These are phyloP conservation scores for Epirrhoe tristata DNA, from an alignment of 2,888 invertebrate species.

Conservation along the genomic window DNA sequence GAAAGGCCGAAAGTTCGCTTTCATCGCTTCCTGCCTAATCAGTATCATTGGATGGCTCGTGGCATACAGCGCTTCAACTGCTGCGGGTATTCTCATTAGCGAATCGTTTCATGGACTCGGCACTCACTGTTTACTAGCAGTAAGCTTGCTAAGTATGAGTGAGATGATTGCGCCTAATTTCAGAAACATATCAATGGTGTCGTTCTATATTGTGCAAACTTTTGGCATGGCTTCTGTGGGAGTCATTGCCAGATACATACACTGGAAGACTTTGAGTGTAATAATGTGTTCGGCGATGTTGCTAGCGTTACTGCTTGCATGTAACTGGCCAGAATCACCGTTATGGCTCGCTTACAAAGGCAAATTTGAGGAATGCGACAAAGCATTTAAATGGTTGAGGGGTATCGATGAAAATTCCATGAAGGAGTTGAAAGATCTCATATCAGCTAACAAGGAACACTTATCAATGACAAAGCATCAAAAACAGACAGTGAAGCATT, in stretches of 20 bases:
- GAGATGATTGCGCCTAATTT: conserved; percentile 36
- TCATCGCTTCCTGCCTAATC: conserved; percentile 41
- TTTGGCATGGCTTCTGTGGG: conserved; percentile 26
- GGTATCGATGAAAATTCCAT: conserved; percentile 32
- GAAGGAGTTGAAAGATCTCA: conserved; percentile 35
- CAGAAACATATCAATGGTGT: conserved; percentile 24
- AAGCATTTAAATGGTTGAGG: conserved; percentile 40
- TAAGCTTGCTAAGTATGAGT: conserved; percentile 29
- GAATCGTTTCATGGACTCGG: conserved; percentile 42
- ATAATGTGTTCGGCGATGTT: conserved; percentile 32
- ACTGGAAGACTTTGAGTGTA: conserved; percentile 35
- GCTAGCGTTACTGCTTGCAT: conserved; percentile 26
- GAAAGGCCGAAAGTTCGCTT: conserved; percentile 44
- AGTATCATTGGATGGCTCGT: conserved; percentile 41
- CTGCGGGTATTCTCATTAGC: conserved; percentile 32
- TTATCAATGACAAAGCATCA: background rate
- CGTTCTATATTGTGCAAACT: conserved; percentile 18
- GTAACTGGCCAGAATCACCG: conserved; percentile 43
- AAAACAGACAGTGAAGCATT: background rate
- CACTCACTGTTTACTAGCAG: conserved; percentile 24
- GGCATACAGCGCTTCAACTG: conserved; percentile 29
- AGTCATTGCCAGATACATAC: conserved; percentile 22
- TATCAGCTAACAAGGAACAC: conserved; percentile 21
- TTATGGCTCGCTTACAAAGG: conserved; percentile 43
- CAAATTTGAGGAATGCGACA: conserved; percentile 35